Evolutionary conservation across 2,113 vertebrate species (phyloP), one percentile per base, ranked within the genome.

Genomic region (Tragelaphus imberbis): DNA sequence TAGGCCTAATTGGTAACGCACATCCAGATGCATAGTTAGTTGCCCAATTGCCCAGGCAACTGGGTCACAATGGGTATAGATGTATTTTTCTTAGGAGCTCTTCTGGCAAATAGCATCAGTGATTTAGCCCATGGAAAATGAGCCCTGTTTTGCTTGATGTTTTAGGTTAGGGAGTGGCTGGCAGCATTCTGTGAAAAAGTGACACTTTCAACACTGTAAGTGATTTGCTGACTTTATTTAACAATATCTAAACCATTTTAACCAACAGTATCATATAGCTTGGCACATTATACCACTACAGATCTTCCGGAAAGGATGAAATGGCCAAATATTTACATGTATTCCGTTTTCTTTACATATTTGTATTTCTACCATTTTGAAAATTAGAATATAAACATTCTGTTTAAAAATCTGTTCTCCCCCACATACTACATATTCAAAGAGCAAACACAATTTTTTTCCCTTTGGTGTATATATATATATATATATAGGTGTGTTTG

Each of bases 381-480:
- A 98, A 98, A 98, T 98, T 98, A 98, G 98, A 98, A 98, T 98
- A 98, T 97, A 99, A 99, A 98, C 98, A 98, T 99, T 99, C 98
- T 98, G 97, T 97, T 98, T 98, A 98, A 98, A 99, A 99, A 98
- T 98, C 98, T 99, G 97, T 99, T 99, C 98, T 99, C 94, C 93
- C 90, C 84, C 98, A 97, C 97, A 95, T 96, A 98, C 94, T 97
- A 98, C 96, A 90, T 97, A 98, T 95, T 98, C 98, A 98, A 98
- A 97, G 94, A 97, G 95, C 98, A 98, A 98, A 96, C 98, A 98
- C 96, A 98, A 89, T 98, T 98, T 98, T 98, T 93, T 98, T 97
- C 95, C 97, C 97, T 98, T 98, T 92, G 94, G 80, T 97, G 36
- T 90, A 68, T 59, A 90, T 82, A 75, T 85, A 84, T 84, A 59